A percentile compares a stretch with the other conserved stretches of the same genome.
Evolutionary conservation across 1,140 invertebrate genomes (phyloP).

Genomic region (Drosophila sp.): DNA sequence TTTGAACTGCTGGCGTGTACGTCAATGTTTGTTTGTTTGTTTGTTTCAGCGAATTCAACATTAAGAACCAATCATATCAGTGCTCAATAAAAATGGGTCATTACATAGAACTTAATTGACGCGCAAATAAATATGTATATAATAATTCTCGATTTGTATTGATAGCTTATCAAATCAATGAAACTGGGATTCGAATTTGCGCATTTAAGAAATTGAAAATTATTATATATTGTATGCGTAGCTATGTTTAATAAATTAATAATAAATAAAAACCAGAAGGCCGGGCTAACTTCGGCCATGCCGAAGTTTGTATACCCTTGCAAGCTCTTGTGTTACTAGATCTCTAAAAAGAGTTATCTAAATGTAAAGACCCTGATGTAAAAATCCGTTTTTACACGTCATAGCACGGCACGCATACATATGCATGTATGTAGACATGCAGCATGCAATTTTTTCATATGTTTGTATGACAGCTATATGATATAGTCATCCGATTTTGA

Average conservation of each 20-base stretch:
- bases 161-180: conserved; percentile 18
- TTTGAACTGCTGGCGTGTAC: background rate
- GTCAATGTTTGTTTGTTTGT: background rate
- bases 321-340: too few relatives aligned
- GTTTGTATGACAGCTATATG: too few relatives aligned
- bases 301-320: too few relatives aligned
- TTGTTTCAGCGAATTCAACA: conserved; percentile 1
- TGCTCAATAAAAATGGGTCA: conserved; percentile 22
- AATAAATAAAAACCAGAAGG: too few relatives aligned
- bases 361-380: too few relatives aligned
- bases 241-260: conserved; percentile 23
- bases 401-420: too few relatives aligned
- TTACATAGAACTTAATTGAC: background rate
- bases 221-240: background rate
- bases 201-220: conserved; percentile 33
- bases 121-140: conserved; percentile 11
- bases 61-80: conserved; percentile 4
- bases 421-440: too few relatives aligned
- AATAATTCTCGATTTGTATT: conserved; percentile 38
- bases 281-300: too few relatives aligned
- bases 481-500: too few relatives aligned
- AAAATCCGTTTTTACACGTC: too few relatives aligned
- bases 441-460: too few relatives aligned
- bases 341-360: too few relatives aligned
- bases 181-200: conserved; percentile 18